Evolutionary conservation across 2,888 invertebrate species (phyloP).

Genomic region (Loripinus fragilis): DNA sequence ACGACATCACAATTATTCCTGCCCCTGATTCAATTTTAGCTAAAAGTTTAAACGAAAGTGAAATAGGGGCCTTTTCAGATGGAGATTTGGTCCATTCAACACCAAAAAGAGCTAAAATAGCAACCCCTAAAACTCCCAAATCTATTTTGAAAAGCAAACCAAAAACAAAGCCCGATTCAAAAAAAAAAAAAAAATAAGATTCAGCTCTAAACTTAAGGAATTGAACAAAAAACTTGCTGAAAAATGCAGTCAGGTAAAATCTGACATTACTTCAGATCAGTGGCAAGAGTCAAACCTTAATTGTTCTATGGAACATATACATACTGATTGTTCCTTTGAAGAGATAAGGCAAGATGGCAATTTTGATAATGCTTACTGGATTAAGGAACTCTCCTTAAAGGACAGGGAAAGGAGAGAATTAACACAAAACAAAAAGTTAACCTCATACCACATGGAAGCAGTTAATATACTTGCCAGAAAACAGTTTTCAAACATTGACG

Average conservation of each 20-base stretch:
- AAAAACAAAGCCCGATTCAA: no score
- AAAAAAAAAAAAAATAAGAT: no score
- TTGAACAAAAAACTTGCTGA: no score
- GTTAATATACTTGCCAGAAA: slow-evolving; percentile 32
- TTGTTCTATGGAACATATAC: not conserved
- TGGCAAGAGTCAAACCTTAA: not conserved
- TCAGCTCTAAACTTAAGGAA: no score
- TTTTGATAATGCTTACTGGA: not conserved
- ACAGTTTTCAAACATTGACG: slow-evolving; percentile 15
- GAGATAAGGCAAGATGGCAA: not conserved
- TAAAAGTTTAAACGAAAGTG: not conserved
- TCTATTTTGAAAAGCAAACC: not conserved
- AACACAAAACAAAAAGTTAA: slow-evolving; percentile 14
- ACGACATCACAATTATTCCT: not conserved
- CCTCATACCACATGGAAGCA: slow-evolving; percentile 37
- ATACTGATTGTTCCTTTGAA: not conserved
- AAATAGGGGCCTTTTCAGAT: not conserved
- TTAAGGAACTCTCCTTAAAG: not conserved
- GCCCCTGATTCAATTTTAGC: not conserved
- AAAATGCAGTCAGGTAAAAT: no score
- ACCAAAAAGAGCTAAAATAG: not conserved
- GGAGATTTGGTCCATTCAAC: not conserved
- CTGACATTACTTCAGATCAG: not conserved
- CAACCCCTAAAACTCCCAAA: not conserved
- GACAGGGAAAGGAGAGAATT: not conserved